These are phyloP conservation scores for Actinernus sp. DNA, from an alignment of 92 coral and sea anemone genomes.

Conservation along the genomic window DNA sequence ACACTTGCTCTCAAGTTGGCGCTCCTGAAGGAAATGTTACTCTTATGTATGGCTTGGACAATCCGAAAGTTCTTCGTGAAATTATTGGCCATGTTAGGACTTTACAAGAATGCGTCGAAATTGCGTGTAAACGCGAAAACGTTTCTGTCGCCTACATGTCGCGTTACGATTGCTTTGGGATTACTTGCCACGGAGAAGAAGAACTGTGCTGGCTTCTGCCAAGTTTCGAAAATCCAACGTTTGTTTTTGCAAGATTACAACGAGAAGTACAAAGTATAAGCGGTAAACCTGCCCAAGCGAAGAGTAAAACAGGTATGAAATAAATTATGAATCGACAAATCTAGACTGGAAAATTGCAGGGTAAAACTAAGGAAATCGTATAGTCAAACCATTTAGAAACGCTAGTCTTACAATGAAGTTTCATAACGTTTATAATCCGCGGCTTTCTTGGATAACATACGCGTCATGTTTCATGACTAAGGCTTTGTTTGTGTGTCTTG, in stretches of 20 bases:
- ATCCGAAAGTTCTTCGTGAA: conserved; percentile 8
- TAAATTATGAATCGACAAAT: background rate
- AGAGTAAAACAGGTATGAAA: conserved; percentile 19
- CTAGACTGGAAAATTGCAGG: no score
- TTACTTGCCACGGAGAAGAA: conserved; percentile 27
- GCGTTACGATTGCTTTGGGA: conserved; percentile 37
- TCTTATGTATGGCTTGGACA: conserved; percentile 24
- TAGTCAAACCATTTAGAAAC: no score
- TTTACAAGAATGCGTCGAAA: conserved; percentile 37
- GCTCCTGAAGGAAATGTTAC: conserved; percentile 34
- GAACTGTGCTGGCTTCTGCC: conserved; percentile 34
- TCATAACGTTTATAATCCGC: no score
- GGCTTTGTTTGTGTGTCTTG: no score
- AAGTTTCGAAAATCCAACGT: conserved; percentile 32
- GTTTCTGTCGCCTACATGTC: conserved; percentile 45
- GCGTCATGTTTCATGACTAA: no score
- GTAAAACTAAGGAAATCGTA: no score
- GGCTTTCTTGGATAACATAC: no score
- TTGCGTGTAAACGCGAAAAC: conserved; percentile 37
- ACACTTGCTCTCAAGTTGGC: conserved; percentile 30
- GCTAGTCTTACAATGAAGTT: no score
- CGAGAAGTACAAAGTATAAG: conserved; percentile 4
- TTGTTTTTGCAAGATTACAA: conserved; percentile 49
- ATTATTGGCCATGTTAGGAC: conserved; percentile 38
- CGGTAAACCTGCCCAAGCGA: background rate